Evolutionary conservation across 2,888 invertebrate genomes (phyloP), one percentile per base, ranked within the genome.

Genomic region (Drosophila falleni): DNA sequence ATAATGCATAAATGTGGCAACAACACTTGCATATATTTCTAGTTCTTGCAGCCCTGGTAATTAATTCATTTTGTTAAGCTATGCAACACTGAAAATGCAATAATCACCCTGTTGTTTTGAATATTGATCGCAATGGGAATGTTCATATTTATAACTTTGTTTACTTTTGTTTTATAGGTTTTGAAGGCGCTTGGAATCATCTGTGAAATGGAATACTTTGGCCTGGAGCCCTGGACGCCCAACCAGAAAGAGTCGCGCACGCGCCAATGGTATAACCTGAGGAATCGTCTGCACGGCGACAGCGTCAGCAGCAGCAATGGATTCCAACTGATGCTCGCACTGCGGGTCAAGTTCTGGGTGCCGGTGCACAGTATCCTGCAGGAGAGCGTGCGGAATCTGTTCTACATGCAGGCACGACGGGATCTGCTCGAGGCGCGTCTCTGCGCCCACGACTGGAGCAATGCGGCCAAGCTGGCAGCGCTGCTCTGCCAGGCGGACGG

Each of bases 201-300:
- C 84, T 96, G 96, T 77, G 97, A 97, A 93, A 95, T 96, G 74
- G 97, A 98, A 92, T 98, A 97, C 93, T 97, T 98, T 93, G 98
- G 98, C 0, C 94, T 98, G 71, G 96, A 97, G 90, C 91, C 91
- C 49, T 92, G 92, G 90, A 77, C 81, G 13, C 91, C 91, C 35
- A 90, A 84, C 47, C 91, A 94, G 66, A 94, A 94, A 74, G 94
- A 94, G 46, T 94, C 94, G 67, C 96, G 96, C 35, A 96, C 97
- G 73, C 96, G 96, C 74, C 94, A 97, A 56, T 98, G 97, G 98
- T 93, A 97, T 75, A 98, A 98, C 92, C 93, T 97, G 87, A 94
- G 97, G 73, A 98, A 98, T 93, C 91, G 93, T 0, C 78, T 92
- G 1, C 90, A 91, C 6, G 90, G 90, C 41, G 92, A 92, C 68